These are phyloP conservation scores for Halocynthia aurantium DNA, from an alignment of 23 tunicate genomes.

Conservation along the genomic window DNA sequence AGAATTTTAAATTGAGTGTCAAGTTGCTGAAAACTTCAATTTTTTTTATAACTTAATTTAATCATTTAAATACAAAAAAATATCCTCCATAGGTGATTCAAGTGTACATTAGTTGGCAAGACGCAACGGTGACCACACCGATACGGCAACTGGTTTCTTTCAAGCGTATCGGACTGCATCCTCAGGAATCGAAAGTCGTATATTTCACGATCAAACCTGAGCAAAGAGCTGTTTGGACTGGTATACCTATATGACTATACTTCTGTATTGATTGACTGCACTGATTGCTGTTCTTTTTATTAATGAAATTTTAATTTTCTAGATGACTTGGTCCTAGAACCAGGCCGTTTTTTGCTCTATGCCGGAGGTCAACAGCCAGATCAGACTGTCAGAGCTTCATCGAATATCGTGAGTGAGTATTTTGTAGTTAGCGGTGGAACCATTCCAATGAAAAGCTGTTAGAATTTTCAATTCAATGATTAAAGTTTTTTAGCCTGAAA, in stretches of 20 bases:
- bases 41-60: not conserved
- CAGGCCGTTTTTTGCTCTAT: slow-evolving; percentile 39
- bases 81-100: slow-evolving; percentile 37
- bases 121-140: slow-evolving; percentile 7
- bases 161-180: slow-evolving; percentile 29
- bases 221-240: slow-evolving; percentile 49
- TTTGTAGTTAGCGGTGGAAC: slow-evolving; percentile 12
- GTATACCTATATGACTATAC: not conserved
- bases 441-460: slow-evolving; percentile 19
- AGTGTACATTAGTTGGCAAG: slow-evolving; percentile 28
- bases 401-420: slow-evolving; percentile 15
- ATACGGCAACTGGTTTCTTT: slow-evolving; percentile 59
- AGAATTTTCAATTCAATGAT: not conserved
- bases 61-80: not conserved
- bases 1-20: not conserved
- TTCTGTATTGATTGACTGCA: not conserved
- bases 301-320: not conserved
- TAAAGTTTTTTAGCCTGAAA: not conserved
- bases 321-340: slow-evolving; percentile 45
- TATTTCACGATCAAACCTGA: slow-evolving; percentile 21
- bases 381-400: slow-evolving; percentile 19
- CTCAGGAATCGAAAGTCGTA: slow-evolving; percentile 8
- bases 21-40: not conserved
- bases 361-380: slow-evolving; percentile 73
- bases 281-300: slow-evolving; percentile 2